phyloP scores from a whole-genome alignment of 2,888 invertebrate genomes.

The Mayetiola destructor region DNA sequence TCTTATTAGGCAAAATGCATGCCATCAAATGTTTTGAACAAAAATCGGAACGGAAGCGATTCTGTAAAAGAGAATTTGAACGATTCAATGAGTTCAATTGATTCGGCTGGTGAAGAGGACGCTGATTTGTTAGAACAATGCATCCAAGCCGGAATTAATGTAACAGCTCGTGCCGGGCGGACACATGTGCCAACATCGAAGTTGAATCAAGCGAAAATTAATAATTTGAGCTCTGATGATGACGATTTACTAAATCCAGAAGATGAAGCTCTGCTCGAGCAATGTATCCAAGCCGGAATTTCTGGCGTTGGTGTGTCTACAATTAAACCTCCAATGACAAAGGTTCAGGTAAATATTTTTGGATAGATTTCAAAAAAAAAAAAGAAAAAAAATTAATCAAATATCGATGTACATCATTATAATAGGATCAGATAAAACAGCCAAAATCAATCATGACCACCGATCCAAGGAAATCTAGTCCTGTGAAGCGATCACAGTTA shows the following conservation, averaged over 20 bases:
- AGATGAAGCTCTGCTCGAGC: constrained; percentile 28
- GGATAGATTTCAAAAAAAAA: constrained; percentile 1
- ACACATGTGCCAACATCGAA: constrained; percentile 16
- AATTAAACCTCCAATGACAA: constrained; percentile 17
- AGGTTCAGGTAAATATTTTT: too few species aligned
- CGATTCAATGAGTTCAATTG: constrained; percentile 30
- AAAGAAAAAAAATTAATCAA: background rate
- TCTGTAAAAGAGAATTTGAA: constrained; percentile 15
- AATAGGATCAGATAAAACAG: constrained; percentile 12
- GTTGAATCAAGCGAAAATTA: background rate
- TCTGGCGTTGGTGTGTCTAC: constrained; percentile 23
- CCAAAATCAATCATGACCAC: constrained; percentile 15
- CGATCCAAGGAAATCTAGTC: too few species aligned
- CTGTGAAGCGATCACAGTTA: constrained; percentile 26
- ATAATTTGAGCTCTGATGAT: too few species aligned
- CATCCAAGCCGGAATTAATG: constrained; percentile 61
- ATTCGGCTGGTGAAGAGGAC: constrained; percentile 35
- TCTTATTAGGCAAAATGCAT: too few species aligned
- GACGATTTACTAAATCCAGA: too few species aligned
- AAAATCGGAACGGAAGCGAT: background rate
- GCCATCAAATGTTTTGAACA: too few species aligned
- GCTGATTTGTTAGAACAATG: constrained; percentile 49
- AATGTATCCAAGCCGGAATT: constrained; percentile 35
- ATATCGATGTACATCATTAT: background rate
- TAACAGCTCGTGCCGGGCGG: background rate